These are phyloP conservation scores for Argyrosomus japonicus DNA, from an alignment of 2,113 vertebrate genomes.

Conservation along the genomic window DNA sequence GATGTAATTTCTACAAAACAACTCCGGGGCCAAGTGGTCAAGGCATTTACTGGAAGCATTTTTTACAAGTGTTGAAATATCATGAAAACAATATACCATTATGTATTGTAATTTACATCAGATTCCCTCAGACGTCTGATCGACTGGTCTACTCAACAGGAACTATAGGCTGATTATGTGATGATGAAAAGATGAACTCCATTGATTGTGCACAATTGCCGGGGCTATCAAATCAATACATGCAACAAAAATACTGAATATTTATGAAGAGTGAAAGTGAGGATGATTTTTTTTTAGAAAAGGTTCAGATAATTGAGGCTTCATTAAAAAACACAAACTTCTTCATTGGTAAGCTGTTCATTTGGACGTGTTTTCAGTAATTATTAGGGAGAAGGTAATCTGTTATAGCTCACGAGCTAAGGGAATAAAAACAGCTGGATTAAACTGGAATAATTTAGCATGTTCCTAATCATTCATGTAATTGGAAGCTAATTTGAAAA, in stretches of 20 bases:
- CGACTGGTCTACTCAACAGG: conserved; percentile 24
- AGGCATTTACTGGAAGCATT: conserved; percentile 67
- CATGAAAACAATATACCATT: conserved; percentile 59
- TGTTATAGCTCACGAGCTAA: conserved; percentile 54
- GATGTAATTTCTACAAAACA: conserved; percentile 77
- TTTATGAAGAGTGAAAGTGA: not conserved
- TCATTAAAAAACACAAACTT: conserved; percentile 19
- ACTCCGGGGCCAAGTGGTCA: conserved; percentile 69
- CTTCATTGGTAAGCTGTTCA: not conserved
- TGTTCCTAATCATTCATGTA: conserved; percentile 32
- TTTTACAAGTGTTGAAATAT: conserved; percentile 66
- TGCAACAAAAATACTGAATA: conserved; percentile 17
- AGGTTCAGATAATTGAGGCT: conserved; percentile 20
- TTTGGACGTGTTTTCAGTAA: conserved; percentile 29
- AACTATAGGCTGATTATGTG: conserved; percentile 26
- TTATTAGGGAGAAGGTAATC: conserved; percentile 28
- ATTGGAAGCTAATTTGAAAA: conserved; percentile 52
- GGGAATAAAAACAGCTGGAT: conserved; percentile 49
- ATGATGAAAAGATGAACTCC: conserved; percentile 49
- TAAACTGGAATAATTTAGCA: conserved; percentile 21
- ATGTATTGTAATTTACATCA: conserved; percentile 44
- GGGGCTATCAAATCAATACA: conserved; percentile 19
- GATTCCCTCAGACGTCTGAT: conserved; percentile 16
- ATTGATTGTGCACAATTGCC: conserved; percentile 42
- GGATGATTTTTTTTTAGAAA: not conserved